A percentile compares a stretch with the other conserved stretches of the same genome.
These are phyloP conservation scores for Sitophilus oryzae DNA, from an alignment of 1,140 invertebrate species.

Conservation along the genomic window DNA sequence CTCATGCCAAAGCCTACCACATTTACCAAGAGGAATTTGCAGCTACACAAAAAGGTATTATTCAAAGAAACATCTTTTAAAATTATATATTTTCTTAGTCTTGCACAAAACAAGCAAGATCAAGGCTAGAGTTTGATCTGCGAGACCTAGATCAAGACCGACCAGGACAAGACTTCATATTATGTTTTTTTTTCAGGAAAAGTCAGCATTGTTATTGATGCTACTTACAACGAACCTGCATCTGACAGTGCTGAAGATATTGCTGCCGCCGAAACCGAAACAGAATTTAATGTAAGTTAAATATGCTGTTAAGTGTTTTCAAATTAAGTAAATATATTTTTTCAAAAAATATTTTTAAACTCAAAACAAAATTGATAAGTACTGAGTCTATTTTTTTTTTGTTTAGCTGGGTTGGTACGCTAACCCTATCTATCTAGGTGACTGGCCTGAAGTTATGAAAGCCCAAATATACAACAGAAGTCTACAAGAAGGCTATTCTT, in stretches of 20 bases:
- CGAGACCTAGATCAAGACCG: too few relatives aligned
- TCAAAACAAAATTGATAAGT: neutral
- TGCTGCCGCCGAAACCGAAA: constrained; percentile 18
- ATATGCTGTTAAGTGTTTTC: neutral
- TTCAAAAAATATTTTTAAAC: neutral
- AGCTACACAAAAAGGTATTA: constrained; percentile 42
- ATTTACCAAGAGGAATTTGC: constrained; percentile 50
- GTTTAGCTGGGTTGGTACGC: constrained; percentile 47
- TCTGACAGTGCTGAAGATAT: constrained; percentile 19
- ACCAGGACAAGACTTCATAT: too few relatives aligned
- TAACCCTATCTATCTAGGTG: constrained; percentile 50
- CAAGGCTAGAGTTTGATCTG: too few relatives aligned
- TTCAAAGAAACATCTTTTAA: neutral
- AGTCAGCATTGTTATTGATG: constrained; percentile 28
- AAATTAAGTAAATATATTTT: neutral
- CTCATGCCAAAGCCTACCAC: constrained; percentile 46
- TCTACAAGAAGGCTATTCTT: constrained; percentile 40
- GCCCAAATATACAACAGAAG: constrained; percentile 45
- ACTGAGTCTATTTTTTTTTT: constrained; percentile 6
- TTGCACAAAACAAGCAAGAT: too few relatives aligned
- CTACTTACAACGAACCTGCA: constrained; percentile 22
- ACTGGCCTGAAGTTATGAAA: constrained; percentile 52
- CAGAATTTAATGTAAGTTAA: constrained; percentile 20
- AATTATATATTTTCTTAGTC: neutral
- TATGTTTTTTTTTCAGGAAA: constrained; percentile 16